These are phyloP conservation scores for Candidula unifasciata DNA, from an alignment of 2,888 invertebrate species.

Conservation along the genomic window DNA sequence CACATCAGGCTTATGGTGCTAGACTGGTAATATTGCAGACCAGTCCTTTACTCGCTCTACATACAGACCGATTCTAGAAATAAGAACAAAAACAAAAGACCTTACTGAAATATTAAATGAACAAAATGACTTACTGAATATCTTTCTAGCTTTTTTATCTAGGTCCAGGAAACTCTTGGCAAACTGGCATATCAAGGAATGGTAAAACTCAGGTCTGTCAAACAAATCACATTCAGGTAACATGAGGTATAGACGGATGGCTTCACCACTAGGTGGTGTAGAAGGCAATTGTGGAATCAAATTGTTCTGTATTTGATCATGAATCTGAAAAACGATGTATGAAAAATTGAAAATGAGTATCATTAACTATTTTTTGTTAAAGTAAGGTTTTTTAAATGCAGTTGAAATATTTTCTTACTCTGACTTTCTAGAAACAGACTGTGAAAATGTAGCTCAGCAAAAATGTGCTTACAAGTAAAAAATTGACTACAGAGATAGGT, in stretches of 20 bases:
- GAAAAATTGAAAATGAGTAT: too few species aligned
- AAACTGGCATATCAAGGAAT: conserved; percentile 85
- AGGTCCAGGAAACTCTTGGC: conserved; percentile 84
- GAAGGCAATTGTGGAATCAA: conserved; percentile 64
- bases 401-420: not conserved
- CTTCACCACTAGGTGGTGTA: conserved; percentile 87
- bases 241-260: conserved; percentile 88
- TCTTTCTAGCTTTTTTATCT: conserved; percentile 84
- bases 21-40: too few species aligned
- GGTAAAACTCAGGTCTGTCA: conserved; percentile 85
- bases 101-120: not conserved
- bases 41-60: too few species aligned
- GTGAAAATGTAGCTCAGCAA: too few species aligned
- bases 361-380: too few species aligned
- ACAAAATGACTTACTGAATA: conserved; percentile 80
- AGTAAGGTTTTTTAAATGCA: too few species aligned
- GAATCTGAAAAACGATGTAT: not conserved
- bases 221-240: conserved; percentile 92
- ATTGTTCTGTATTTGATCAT: not conserved
- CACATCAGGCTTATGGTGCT: too few species aligned
- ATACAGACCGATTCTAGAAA: too few species aligned
- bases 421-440: too few species aligned
- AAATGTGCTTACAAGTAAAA: too few species aligned
- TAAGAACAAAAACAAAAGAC: not conserved
- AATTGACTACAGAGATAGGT: too few species aligned